Base-by-base conservation (phyloP, 2,797 vertebrate genomes). In the Xerus rutilus region DNA sequence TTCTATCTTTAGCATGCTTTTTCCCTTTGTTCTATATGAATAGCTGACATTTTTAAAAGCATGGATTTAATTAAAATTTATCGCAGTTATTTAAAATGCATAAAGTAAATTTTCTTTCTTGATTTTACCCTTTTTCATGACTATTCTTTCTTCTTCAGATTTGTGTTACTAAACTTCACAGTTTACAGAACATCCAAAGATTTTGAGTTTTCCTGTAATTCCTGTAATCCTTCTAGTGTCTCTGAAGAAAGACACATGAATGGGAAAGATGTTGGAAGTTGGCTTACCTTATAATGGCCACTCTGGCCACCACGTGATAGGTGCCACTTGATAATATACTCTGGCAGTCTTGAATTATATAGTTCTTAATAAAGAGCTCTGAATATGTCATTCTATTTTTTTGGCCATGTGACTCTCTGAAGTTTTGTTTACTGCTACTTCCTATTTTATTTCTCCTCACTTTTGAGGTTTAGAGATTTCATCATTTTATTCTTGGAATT, bases 21-120 rank as follows among this genome's bases (percentile, higher is more conserved):
- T 62, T 87, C 45, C 86, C n/a, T 83, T 85, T 83, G 67, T 83
- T 70, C 23, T 81, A 28, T 87, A 43, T 32, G 20, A 84, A 92
- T 17, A 94, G 32, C 43, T 90, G 32, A 87, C 10, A 49, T 35
- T 88, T 83, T 84, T 90, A 32, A 92, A 93, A 94, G 14, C 43
- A 81, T 32, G 5, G 47, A 39, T 89, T 95, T 52, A 43, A 77
- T 92, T 62, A 49, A 84, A 90, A 94, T 35, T 54, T 83, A 32
- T 32, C 73, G n/a, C 10, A 90, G n/a, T 90, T 87, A 89, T 76
- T 89, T 77, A 89, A 92, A 93, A 92, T 87, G 12, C 35, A 45
- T 21, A 70, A 85, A 35, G 21, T 14, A 65, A 45, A 28, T 64
- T 77, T 39, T 91, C 32, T 45, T 74, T 72, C 49, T 70, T 85